Evolutionary conservation across 2,797 vertebrate species (phyloP).

Genomic region (Margarornis squamiger): DNA sequence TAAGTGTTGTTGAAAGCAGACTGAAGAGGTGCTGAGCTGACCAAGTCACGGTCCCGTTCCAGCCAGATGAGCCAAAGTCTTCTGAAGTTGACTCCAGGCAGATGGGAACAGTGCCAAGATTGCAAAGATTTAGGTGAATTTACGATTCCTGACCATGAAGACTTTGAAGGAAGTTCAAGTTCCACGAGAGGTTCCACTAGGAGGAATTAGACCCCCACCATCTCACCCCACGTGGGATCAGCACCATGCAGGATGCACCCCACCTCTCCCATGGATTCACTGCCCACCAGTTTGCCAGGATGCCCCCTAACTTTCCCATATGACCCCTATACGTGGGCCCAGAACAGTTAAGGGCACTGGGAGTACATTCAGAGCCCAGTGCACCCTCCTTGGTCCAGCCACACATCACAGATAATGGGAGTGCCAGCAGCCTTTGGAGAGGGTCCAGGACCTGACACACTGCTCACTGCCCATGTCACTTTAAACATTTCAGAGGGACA

Average conservation of each 20-base stretch:
- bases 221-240: rapidly evolving
- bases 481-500: not conserved
- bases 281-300: not conserved
- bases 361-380: not conserved
- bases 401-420: rapidly evolving
- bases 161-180: not conserved
- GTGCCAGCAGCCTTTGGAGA: not conserved
- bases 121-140: not conserved
- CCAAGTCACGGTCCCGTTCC: not conserved
- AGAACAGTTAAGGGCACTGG: not conserved
- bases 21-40: not conserved
- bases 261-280: not conserved
- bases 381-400: not conserved
- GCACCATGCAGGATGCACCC: rapidly evolving
- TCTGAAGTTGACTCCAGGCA: not conserved
- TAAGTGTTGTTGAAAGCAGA: not conserved
- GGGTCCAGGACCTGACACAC: not conserved
- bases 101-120: rapidly evolving
- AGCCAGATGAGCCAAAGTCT: not conserved
- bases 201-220: not conserved
- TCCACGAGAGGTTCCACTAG: not conserved
- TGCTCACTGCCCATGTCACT: not conserved
- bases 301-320: rapidly evolving
- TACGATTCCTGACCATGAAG: not conserved
- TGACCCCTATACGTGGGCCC: rapidly evolving